Evolutionary conservation across 2,888 invertebrate genomes (phyloP).

Genomic region (Leistus spinibarbis): DNA sequence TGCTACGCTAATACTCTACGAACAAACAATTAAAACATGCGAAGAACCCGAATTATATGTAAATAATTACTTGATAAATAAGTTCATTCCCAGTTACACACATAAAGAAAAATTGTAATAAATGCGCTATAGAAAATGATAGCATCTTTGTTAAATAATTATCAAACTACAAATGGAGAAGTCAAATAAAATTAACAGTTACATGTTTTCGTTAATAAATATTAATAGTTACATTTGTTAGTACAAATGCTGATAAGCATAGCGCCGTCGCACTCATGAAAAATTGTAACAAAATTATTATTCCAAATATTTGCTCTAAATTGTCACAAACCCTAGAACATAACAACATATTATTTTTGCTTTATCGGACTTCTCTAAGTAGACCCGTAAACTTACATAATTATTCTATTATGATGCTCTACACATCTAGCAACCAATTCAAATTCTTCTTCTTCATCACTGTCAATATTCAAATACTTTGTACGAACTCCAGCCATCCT

Average conservation of each 20-base stretch:
- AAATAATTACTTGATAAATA: slow-evolving; percentile 16
- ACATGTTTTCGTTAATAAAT: too few species aligned
- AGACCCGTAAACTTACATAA: slow-evolving; percentile 20
- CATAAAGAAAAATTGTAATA: slow-evolving; percentile 27
- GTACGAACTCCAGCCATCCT: background rate
- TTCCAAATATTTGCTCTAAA: slow-evolving; percentile 16
- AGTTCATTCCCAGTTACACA: slow-evolving; percentile 21
- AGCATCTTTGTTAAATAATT: slow-evolving; percentile 30
- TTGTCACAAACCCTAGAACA: slow-evolving; percentile 15
- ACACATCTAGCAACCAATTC: slow-evolving; percentile 22
- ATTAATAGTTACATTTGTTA: slow-evolving; percentile 3
- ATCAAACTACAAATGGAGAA: slow-evolving; percentile 5
- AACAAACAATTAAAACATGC: background rate
- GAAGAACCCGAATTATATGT: background rate
- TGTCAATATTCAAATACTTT: background rate
- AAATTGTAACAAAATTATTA: slow-evolving; percentile 22
- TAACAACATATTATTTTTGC: too few species aligned
- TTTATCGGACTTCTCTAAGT: background rate
- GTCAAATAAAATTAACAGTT: background rate
- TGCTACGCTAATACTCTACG: background rate
- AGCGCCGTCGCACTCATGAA: slow-evolving; percentile 25
- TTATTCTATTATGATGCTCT: slow-evolving; percentile 29
- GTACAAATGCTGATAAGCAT: slow-evolving; percentile 27
- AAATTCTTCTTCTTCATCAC: slow-evolving; percentile 16
- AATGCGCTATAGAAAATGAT: slow-evolving; percentile 26